phyloP scores from a whole-genome alignment of 2,113 vertebrate species.

The Mormyrus lacerda region DNA sequence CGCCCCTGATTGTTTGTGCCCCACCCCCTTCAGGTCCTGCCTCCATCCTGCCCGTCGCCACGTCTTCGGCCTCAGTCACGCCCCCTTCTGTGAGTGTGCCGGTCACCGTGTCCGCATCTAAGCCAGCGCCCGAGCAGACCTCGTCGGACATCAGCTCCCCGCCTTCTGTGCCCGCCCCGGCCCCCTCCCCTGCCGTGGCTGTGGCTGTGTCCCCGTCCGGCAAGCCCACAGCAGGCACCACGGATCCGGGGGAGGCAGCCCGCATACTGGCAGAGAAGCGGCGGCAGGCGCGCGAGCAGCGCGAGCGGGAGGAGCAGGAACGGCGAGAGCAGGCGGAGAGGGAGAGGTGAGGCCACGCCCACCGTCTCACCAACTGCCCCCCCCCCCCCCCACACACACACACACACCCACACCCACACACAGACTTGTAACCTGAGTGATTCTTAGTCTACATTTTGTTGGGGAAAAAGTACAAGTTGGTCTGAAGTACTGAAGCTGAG shows the following conservation, averaged over 20 bases:
- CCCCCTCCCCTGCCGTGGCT: background rate
- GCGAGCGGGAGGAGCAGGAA: constrained; percentile 82
- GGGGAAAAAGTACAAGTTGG: too few species aligned
- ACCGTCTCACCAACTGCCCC: background rate
- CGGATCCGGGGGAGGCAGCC: constrained; percentile 78
- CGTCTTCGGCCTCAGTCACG: constrained; percentile 35
- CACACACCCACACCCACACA: background rate
- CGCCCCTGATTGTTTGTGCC: background rate
- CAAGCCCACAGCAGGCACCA: constrained; percentile 83
- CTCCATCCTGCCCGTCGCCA: constrained; percentile 33
- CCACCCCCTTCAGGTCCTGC: constrained; percentile 39
- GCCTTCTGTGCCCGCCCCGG: background rate
- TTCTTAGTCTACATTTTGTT: too few species aligned
- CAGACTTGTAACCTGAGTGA: background rate
- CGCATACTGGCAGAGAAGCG: constrained; percentile 84
- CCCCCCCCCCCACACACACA: background rate
- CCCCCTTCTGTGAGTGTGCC: constrained; percentile 33
- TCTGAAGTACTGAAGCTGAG: background rate
- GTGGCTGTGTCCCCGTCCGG: constrained; percentile 34
- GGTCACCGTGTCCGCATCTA: background rate
- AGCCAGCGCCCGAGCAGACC: constrained; percentile 25
- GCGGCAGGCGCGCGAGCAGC: constrained; percentile 83
- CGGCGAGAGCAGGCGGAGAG: constrained; percentile 73
- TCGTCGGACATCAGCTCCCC: background rate
- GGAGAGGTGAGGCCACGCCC: constrained; percentile 61